Percentiles rank a stretch among this genome's conserved stretches.
Conservation (phyloP, 1,140 invertebrate genomes). For the Stegodyphus dumicola region DNA sequence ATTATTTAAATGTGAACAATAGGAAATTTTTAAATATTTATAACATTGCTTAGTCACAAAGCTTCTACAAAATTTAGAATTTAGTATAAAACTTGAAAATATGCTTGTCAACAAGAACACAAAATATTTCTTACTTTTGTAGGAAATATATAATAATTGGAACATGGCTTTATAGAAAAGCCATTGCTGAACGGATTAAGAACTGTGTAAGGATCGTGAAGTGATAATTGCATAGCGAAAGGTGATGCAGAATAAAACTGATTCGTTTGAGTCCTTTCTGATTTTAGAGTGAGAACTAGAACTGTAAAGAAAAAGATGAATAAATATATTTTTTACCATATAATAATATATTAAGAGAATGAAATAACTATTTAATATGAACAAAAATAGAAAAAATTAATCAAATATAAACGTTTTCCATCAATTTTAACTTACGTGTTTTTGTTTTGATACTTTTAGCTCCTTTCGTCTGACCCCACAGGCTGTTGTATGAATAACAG, state of each 20-base stretch:
- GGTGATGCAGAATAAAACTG: slow-evolving; percentile 50
- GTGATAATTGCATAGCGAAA: slow-evolving; percentile 25
- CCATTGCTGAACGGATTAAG: slow-evolving; percentile 44
- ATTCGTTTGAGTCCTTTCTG: background rate
- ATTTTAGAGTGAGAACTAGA: background rate
- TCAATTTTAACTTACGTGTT: slow-evolving; percentile 11
- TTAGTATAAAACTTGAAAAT: too few species aligned
- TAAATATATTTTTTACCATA: too few species aligned
- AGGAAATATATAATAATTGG: slow-evolving; percentile 44
- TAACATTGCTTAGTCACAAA: too few species aligned
- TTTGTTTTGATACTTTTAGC: slow-evolving; percentile 29
- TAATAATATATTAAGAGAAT: too few species aligned
- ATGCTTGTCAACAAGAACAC: too few species aligned
- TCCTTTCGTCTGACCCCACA: slow-evolving; percentile 18
- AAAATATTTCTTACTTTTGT: slow-evolving; percentile 25
- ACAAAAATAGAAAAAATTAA: too few species aligned
- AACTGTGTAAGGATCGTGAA: slow-evolving; percentile 19
- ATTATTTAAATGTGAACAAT: too few species aligned
- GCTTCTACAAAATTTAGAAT: too few species aligned
- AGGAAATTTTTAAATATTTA: too few species aligned
- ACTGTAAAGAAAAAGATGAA: background rate
- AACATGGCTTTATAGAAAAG: slow-evolving; percentile 51
- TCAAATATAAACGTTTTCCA: too few species aligned
- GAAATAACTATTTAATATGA: too few species aligned
- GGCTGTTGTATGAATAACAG: slow-evolving; percentile 41